Evolutionary conservation across 1,140 invertebrate species (phyloP).

Genomic region (Diabrotica undecimpunctata): DNA sequence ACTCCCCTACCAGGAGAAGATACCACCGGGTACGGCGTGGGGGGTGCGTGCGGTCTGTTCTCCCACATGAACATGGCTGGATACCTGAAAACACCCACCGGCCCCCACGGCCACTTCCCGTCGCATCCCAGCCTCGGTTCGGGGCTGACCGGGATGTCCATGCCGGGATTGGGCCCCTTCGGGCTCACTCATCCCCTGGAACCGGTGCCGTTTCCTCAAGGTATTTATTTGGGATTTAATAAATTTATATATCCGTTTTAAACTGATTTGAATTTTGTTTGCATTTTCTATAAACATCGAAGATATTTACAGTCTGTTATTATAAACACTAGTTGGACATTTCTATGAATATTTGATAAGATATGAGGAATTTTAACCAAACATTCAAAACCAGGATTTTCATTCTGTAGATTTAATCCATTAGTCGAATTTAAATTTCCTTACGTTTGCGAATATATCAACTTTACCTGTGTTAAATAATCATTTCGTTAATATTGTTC

Average conservation of each 20-base stretch:
- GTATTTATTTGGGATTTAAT: slow-evolving; percentile 44
- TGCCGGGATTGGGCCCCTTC: slow-evolving; percentile 46
- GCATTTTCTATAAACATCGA: too few relatives aligned
- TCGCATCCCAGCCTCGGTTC: slow-evolving; percentile 45
- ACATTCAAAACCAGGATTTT: too few relatives aligned
- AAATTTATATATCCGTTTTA: neutral
- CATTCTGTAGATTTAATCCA: too few relatives aligned
- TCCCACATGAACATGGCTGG: slow-evolving; percentile 31
- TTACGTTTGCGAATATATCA: too few relatives aligned
- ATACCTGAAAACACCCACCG: slow-evolving; percentile 22
- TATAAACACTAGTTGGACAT: too few relatives aligned
- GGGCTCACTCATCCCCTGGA: slow-evolving; percentile 50
- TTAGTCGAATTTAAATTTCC: too few relatives aligned
- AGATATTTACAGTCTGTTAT: too few relatives aligned
- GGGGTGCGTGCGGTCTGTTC: slow-evolving; percentile 18
- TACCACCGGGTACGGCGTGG: slow-evolving; percentile 14
- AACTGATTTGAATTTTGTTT: too few relatives aligned
- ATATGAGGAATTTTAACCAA: too few relatives aligned
- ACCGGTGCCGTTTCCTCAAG: slow-evolving; percentile 52
- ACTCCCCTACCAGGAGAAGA: slow-evolving; percentile 23
- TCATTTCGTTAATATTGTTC: too few relatives aligned
- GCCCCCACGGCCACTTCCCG: slow-evolving; percentile 36
- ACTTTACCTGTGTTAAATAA: too few relatives aligned
- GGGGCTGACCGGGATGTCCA: slow-evolving; percentile 35
- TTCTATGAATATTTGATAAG: too few relatives aligned